Conservation (phyloP, 1,140 invertebrate species). For the Branchinecta lindahli region DNA sequence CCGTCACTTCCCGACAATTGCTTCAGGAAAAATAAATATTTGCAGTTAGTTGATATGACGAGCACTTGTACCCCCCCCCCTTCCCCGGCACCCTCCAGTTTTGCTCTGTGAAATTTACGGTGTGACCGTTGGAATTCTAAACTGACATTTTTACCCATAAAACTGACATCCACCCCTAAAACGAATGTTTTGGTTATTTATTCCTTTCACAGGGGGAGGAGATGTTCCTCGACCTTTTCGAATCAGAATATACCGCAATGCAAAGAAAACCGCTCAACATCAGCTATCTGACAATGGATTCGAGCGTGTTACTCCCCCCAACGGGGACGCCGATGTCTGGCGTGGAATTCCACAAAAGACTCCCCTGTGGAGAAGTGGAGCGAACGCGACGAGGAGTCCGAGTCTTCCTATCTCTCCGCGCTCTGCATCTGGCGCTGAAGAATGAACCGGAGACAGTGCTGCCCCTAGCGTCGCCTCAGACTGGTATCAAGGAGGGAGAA, state of each 20-base stretch:
- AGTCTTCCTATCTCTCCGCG: slow-evolving; percentile 81
- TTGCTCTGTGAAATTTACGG: neutral
- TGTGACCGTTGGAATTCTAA: neutral
- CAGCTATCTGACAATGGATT: slow-evolving; percentile 87
- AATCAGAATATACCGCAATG: slow-evolving; percentile 91
- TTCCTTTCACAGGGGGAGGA: slow-evolving; percentile 58
- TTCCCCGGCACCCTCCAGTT: neutral
- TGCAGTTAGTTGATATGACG: no score
- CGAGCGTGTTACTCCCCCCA: slow-evolving; percentile 85
- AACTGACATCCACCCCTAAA: no score
- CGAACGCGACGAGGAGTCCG: slow-evolving; percentile 78
- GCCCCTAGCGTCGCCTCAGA: slow-evolving; percentile 75
- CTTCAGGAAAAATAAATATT: no score
- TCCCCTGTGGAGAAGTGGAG: slow-evolving; percentile 92
- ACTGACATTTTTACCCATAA: neutral
- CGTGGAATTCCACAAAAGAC: slow-evolving; percentile 79
- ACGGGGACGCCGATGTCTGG: slow-evolving; percentile 93
- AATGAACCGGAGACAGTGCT: slow-evolving; percentile 70
- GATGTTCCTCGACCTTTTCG: slow-evolving; percentile 97
- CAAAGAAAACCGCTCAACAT: slow-evolving; percentile 71
- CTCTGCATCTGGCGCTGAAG: slow-evolving; percentile 60
- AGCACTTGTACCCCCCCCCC: no score
- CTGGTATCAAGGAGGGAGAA: slow-evolving; percentile 77
- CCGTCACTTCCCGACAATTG: no score
- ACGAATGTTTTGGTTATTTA: no score